Percentiles rank a stretch among this genome's conserved stretches.
Evolutionary conservation across 2,888 invertebrate species (phyloP).

Genomic region (Hanleya hanleyi): DNA sequence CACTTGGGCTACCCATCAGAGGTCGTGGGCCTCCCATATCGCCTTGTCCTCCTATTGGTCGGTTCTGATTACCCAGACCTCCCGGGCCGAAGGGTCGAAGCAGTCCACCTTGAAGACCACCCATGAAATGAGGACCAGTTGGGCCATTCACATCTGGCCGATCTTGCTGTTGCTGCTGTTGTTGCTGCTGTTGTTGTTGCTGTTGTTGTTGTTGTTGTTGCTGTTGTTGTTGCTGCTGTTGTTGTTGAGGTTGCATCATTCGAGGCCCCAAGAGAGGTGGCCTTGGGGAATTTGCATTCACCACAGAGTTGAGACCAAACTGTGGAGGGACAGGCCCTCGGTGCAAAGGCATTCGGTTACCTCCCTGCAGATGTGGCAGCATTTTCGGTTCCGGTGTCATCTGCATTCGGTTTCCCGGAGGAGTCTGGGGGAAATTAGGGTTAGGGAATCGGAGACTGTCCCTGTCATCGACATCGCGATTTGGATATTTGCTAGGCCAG

Average conservation of each 20-base stretch:
- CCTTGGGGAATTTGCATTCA: constrained; percentile 1
- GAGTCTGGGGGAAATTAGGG: background rate
- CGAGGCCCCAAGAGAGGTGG: background rate
- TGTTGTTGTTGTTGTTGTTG: too few species aligned
- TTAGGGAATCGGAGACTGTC: too few species aligned
- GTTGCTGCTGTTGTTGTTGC: too few species aligned
- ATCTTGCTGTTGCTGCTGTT: too few species aligned
- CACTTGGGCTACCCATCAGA: constrained; percentile 5
- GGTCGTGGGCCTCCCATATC: constrained; percentile 5
- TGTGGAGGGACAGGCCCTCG: constrained; percentile 34
- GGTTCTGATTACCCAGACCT: background rate
- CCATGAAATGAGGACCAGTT: background rate
- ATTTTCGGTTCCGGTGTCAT: background rate
- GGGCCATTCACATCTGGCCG: background rate
- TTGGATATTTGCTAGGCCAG: constrained; percentile 13
- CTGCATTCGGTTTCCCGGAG: background rate
- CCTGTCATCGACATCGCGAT: constrained; percentile 12
- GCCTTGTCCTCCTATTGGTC: too few species aligned
- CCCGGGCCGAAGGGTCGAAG: constrained; percentile 18
- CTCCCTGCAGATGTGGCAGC: background rate
- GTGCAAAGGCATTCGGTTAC: constrained; percentile 36
- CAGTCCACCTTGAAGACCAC: constrained; percentile 13
- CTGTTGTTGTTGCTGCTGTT: too few species aligned
- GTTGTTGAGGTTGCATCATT: constrained; percentile 1
- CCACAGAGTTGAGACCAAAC: background rate